These are phyloP conservation scores for Gymnobelideus leadbeateri DNA, from an alignment of 2,113 vertebrate genomes.

Conservation along the genomic window DNA sequence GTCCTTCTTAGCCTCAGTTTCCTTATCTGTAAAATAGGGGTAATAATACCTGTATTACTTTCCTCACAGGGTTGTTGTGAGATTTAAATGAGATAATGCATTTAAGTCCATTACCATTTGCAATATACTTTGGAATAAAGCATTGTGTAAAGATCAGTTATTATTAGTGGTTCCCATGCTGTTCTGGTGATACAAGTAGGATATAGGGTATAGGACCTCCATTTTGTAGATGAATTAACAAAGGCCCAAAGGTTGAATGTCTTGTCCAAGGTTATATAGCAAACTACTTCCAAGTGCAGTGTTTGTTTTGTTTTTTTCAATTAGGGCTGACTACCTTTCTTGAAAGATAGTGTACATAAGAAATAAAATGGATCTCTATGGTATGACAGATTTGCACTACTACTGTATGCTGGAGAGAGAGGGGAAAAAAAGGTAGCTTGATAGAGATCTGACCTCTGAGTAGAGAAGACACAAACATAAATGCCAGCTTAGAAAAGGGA, in stretches of 20 bases:
- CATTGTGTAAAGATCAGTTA: not conserved
- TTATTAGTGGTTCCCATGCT: not conserved
- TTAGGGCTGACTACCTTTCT: not conserved
- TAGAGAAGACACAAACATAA: slow-evolving; percentile 41
- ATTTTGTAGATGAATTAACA: not conserved
- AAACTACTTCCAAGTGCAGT: not conserved
- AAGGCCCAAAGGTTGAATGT: not conserved
- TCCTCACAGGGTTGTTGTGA: not conserved
- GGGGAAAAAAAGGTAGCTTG: slow-evolving; percentile 30
- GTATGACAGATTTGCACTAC: slow-evolving; percentile 42
- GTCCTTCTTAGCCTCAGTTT: not conserved
- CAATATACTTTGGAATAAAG: not conserved
- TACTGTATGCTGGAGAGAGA: slow-evolving; percentile 17
- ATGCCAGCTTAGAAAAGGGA: slow-evolving; percentile 60
- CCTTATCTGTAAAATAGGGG: not conserved
- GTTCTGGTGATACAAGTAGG: not conserved
- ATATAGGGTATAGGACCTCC: not conserved
- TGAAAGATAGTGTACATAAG: not conserved
- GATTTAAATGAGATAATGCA: not conserved
- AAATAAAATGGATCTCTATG: not conserved
- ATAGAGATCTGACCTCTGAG: slow-evolving; percentile 62
- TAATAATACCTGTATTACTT: not conserved
- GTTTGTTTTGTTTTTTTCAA: not conserved
- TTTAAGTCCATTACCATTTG: not conserved
- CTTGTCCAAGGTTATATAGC: not conserved